These are phyloP conservation scores for Reticulitermes speratus DNA, from an alignment of 1,140 invertebrate genomes.

Conservation along the genomic window DNA sequence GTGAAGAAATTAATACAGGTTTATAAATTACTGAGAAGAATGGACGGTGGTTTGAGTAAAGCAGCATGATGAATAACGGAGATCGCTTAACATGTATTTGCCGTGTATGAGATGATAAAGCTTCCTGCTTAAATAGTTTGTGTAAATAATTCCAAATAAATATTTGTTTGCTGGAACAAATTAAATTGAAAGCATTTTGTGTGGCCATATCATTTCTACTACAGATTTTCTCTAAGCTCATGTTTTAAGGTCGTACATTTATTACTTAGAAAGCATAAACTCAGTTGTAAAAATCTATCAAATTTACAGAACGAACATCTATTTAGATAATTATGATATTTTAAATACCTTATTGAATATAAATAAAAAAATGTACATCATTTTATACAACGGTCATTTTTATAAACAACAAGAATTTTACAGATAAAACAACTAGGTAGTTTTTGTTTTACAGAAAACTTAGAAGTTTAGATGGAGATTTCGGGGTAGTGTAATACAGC, in stretches of 20 bases:
- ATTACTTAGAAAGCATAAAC: not conserved
- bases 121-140: no score
- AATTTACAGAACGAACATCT: not conserved
- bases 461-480: not conserved
- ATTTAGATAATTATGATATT: not conserved
- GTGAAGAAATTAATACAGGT: no score
- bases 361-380: not conserved
- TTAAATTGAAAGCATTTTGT: not conserved
- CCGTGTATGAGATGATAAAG: no score
- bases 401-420: conserved; percentile 7
- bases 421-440: not conserved
- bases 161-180: not conserved
- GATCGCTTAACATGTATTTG: no score
- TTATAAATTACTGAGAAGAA: no score
- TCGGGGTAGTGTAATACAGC: not conserved
- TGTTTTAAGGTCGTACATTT: not conserved
- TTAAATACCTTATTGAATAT: not conserved
- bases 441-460: not conserved
- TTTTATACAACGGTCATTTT: not conserved
- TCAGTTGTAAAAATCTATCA: not conserved
- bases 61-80: no score
- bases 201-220: not conserved
- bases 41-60: no score
- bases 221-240: not conserved
- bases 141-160: not conserved